Evolutionary conservation across 2,113 vertebrate genomes (phyloP).

Genomic region (Cryptomyrus ogoouensis): DNA sequence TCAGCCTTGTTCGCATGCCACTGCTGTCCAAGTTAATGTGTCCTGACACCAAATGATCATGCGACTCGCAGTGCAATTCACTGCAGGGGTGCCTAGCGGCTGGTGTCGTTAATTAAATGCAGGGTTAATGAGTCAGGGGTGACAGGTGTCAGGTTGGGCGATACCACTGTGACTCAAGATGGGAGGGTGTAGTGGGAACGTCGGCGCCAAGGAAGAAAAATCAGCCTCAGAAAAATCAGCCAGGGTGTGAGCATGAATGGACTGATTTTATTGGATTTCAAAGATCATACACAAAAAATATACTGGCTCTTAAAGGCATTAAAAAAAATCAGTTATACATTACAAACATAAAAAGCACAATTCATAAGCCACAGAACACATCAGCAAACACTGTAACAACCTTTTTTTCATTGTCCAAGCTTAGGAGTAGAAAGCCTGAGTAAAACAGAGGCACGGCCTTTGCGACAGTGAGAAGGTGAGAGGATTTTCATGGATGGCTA

Average conservation of each 20-base stretch:
- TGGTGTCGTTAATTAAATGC: conserved; percentile 20
- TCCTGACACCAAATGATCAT: conserved; percentile 6
- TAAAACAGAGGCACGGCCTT: not conserved
- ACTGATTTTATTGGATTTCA: conserved; percentile 4
- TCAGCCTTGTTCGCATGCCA: not conserved
- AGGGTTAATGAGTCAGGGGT: conserved; percentile 16
- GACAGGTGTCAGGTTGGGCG: conserved; percentile 8
- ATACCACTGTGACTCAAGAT: not conserved
- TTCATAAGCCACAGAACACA: not conserved
- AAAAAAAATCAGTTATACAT: not conserved
- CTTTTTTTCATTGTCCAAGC: not conserved
- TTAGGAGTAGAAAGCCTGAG: not conserved
- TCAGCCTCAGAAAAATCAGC: not conserved
- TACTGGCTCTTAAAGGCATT: not conserved
- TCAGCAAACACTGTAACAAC: not conserved
- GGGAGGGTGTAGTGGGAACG: not conserved
- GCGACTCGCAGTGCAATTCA: not conserved
- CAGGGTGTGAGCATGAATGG: not conserved
- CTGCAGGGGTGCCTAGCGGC: not conserved
- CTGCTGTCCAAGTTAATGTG: conserved; percentile 13
- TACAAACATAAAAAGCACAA: conserved; percentile 7
- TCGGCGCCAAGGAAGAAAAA: not conserved
- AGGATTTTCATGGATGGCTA: not conserved
- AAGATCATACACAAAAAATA: conserved; percentile 8
- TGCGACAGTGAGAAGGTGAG: not conserved